These are phyloP conservation scores for Dolomedes plantarius DNA, from an alignment of 2,888 invertebrate genomes.

Conservation along the genomic window DNA sequence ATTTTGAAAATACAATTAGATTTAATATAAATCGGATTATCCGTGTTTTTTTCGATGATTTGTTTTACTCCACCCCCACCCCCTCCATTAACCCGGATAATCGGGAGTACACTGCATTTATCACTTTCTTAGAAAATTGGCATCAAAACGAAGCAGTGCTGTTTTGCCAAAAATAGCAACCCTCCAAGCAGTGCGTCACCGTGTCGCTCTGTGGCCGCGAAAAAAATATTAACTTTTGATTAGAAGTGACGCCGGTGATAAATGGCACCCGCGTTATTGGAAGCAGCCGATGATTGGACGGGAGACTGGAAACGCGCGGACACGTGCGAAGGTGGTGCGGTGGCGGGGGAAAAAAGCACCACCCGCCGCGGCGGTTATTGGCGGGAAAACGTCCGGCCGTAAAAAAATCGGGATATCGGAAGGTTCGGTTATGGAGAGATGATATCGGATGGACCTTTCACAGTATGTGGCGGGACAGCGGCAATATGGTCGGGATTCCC, in stretches of 20 bases:
- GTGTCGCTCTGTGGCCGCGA: slow-evolving; percentile 33
- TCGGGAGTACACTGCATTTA: too few relatives aligned
- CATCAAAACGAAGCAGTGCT: not conserved
- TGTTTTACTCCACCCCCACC: too few relatives aligned
- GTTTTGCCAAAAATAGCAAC: slow-evolving; percentile 20
- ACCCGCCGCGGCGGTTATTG: slow-evolving; percentile 64
- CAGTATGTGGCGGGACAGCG: slow-evolving; percentile 13
- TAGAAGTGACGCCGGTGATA: slow-evolving; percentile 71
- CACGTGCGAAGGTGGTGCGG: slow-evolving; percentile 50
- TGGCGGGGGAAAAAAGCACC: slow-evolving; percentile 32
- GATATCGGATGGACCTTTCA: slow-evolving; percentile 20
- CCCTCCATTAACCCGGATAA: too few relatives aligned
- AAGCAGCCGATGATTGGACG: slow-evolving; percentile 65
- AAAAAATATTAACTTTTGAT: slow-evolving; percentile 72
- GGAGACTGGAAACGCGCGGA: slow-evolving; percentile 20
- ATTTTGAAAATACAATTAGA: too few relatives aligned
- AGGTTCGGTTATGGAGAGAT: slow-evolving; percentile 38
- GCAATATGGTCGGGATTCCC: slow-evolving; percentile 27
- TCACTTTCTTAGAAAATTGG: too few relatives aligned
- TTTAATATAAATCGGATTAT: too few relatives aligned
- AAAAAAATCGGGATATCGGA: slow-evolving; percentile 15
- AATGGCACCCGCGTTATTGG: slow-evolving; percentile 68
- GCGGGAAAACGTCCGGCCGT: slow-evolving; percentile 20
- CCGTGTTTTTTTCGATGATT: too few relatives aligned
- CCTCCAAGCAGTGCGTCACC: slow-evolving; percentile 4